Evolutionary conservation across 1,140 invertebrate genomes (phyloP), one percentile per base, ranked within the genome.

Genomic region (Bombus impatiens): DNA sequence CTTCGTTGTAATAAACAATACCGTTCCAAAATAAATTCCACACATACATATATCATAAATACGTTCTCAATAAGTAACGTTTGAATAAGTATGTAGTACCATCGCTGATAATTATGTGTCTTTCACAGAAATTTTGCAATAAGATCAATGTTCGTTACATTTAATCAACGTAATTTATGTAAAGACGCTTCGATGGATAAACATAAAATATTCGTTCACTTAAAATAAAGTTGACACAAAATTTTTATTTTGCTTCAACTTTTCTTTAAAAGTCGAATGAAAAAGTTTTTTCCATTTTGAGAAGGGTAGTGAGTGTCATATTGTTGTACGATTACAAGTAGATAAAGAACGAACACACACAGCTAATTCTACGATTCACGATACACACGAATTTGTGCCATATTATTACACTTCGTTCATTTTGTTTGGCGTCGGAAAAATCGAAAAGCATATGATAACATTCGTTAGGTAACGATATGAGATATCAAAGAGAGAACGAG

Each of bases 401-500:
- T 32, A 3, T 76, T 44, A 57, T 53, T 76, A 53, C 32, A 75
- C 53, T 47, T 76, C 32, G 44, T 76, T 53, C 32, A n/a, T 53
- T 37, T 57, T 47, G 35, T 37, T 57, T 28, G 8, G 32, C 15
- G 9, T 70, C 18, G 8, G 47, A 32, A 44, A 47, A 74, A 74
- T 74, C 32, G n/a, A 25, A 13, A 75, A 53, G 44, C 25, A 75
- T 22, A 53, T n/a, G 10, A 47, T 22, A 75, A 75, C 32, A 37
- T 40, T 75, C 44, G 32, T 53, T 53, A 6, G 9, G n/a, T 53
- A 75, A 75, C 18, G n/a, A 75, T 35, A 35, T n/a, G 32, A 28
- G n/a, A 75, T 76, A 35, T 76, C n/a, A 25, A 35, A 53, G 32
- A 47, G 32, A 76, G 12, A 76, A 76, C 32, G 44, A 76, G 57